Percentiles rank a stretch among this genome's conserved stretches.
Conservation (phyloP, 1,140 invertebrate species). For the Magallana gigas region DNA sequence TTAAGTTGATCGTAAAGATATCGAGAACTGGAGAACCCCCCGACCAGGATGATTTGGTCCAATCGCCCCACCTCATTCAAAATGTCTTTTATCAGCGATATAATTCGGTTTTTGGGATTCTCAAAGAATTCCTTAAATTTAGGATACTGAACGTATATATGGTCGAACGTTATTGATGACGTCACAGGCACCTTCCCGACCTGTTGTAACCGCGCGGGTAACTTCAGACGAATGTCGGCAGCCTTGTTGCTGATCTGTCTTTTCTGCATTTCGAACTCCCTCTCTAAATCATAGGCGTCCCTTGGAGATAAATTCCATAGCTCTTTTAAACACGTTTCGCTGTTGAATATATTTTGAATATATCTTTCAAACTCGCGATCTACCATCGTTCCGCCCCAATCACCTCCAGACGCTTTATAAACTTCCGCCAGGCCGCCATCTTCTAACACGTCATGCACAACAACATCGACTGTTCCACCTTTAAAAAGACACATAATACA, state of each 20-base stretch:
- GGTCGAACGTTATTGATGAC: background rate
- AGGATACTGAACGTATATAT: constrained; percentile 17
- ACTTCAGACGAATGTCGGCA: background rate
- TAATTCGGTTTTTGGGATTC: background rate
- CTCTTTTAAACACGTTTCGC: background rate
- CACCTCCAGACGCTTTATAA: constrained; percentile 15
- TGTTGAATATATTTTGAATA: background rate
- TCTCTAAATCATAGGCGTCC: constrained; percentile 13
- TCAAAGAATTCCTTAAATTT: constrained; percentile 40
- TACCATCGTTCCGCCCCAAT: constrained; percentile 10
- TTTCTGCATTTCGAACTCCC: constrained; percentile 31
- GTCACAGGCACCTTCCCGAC: background rate
- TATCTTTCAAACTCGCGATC: background rate
- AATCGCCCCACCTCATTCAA: background rate
- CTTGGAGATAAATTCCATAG: background rate
- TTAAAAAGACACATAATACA: background rate
- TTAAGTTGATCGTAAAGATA: constrained; percentile 28
- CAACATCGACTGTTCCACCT: constrained; percentile 36
- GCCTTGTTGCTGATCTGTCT: background rate
- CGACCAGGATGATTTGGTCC: constrained; percentile 9
- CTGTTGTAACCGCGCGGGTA: constrained; percentile 1
- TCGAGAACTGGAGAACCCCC: constrained; percentile 11
- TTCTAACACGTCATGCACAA: constrained; percentile 28
- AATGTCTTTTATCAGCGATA: background rate
- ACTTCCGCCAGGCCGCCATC: constrained; percentile 4